Conservation (phyloP, 2,113 vertebrate species). For the Pterocles burchelli region DNA sequence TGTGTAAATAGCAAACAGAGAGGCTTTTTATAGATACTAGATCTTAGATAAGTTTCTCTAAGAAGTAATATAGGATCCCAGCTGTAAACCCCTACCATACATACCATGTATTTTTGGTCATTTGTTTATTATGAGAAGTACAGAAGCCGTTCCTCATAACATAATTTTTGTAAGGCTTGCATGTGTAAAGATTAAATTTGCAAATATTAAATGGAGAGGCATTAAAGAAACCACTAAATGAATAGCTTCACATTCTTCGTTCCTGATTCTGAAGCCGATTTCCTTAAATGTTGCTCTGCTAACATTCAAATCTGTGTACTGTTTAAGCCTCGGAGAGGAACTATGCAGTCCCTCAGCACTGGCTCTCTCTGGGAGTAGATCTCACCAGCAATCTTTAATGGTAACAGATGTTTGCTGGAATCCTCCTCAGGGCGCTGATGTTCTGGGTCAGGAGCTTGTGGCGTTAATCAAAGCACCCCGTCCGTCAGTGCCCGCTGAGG, state of each 20-base stretch:
- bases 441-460: conserved; percentile 33
- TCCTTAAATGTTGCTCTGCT: not conserved
- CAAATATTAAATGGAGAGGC: conserved; percentile 45
- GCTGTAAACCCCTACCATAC: conserved; percentile 20
- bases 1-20: conserved; percentile 63
- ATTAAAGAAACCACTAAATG: conserved; percentile 26
- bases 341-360: not conserved
- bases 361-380: conserved; percentile 16
- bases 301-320: conserved; percentile 3
- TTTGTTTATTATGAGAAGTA: conserved; percentile 50
- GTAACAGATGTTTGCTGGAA: conserved; percentile 63
- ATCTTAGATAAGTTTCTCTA: conserved; percentile 56
- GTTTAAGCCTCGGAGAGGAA: conserved; percentile 13
- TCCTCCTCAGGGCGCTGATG: conserved; percentile 43
- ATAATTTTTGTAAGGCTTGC: conserved; percentile 29
- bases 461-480: conserved; percentile 41
- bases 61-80: conserved; percentile 17
- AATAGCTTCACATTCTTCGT: conserved; percentile 15
- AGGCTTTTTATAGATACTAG: conserved; percentile 56
- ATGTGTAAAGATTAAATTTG: conserved; percentile 46
- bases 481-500: not conserved
- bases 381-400: conserved; percentile 40
- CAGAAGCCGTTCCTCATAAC: conserved; percentile 12
- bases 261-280: not conserved
- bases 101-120: not conserved